phyloP scores from a whole-genome alignment of 2,113 vertebrate genomes.

The Lepisosteus oculatus region DNA sequence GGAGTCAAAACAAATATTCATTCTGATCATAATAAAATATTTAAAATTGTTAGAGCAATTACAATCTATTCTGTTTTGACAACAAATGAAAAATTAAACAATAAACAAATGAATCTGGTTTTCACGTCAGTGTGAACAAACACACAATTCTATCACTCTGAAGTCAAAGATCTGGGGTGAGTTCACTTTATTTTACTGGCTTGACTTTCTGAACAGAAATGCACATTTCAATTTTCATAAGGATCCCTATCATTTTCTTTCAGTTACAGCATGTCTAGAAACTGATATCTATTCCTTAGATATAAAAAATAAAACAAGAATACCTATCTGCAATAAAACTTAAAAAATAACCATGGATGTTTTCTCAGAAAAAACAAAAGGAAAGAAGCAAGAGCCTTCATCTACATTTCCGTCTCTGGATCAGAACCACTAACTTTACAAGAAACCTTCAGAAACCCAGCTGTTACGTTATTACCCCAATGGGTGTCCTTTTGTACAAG shows the following conservation, averaged over 20 bases:
- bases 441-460: slow-evolving; percentile 18
- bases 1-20: too few relatives aligned
- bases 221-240: slow-evolving; percentile 12
- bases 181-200: slow-evolving; percentile 36
- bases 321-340: slow-evolving; percentile 40
- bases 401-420: slow-evolving; percentile 10
- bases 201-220: slow-evolving; percentile 12
- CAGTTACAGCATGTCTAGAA: slow-evolving; percentile 23
- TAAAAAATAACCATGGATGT: slow-evolving; percentile 6
- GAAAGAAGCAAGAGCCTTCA: too few relatives aligned
- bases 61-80: too few relatives aligned
- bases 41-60: too few relatives aligned
- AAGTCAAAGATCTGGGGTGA: slow-evolving; percentile 8
- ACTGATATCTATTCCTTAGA: slow-evolving; percentile 27
- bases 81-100: neutral
- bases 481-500: too few relatives aligned
- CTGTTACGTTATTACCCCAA: neutral
- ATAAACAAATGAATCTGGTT: neutral
- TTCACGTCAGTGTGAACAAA: neutral
- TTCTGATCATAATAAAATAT: too few relatives aligned
- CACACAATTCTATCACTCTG: neutral
- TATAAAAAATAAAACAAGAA: slow-evolving; percentile 15
- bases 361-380: slow-evolving; percentile 23
- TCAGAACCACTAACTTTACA: slow-evolving; percentile 21
- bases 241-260: slow-evolving; percentile 5